A percentile compares a stretch with the other conserved stretches of the same genome.
phyloP scores from a whole-genome alignment of 2,797 vertebrate genomes.

The Oreortyx pictus region DNA sequence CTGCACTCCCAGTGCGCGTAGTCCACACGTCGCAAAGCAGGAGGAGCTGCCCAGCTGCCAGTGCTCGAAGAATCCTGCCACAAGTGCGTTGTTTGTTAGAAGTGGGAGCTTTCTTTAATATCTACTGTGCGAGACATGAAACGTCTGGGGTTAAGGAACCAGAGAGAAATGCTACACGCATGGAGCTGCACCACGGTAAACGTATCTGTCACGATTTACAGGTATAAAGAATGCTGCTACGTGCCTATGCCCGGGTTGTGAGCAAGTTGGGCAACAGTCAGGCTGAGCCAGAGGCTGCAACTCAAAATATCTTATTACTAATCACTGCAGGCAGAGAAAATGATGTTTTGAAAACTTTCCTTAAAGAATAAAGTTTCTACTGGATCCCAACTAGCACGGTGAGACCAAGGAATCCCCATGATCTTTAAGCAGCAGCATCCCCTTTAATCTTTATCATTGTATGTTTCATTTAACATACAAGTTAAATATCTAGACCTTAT shows the following conservation, averaged over 20 bases:
- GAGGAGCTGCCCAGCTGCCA: neutral
- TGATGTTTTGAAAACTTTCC: neutral
- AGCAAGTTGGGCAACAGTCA: neutral
- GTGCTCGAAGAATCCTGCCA: neutral
- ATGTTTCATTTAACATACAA: neutral
- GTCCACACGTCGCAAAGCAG: fast-evolving
- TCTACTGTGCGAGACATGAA: neutral
- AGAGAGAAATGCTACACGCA: fast-evolving
- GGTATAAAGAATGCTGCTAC: neutral
- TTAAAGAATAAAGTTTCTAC: neutral
- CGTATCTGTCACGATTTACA: neutral
- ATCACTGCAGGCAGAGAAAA: neutral
- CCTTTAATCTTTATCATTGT: neutral
- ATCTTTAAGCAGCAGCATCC: neutral
- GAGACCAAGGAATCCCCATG: neutral
- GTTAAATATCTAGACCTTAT: neutral
- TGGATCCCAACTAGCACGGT: neutral
- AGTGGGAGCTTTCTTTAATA: neutral
- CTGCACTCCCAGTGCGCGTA: fast-evolving
- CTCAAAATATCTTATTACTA: too few species aligned
- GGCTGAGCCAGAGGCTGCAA: neutral
- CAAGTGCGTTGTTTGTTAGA: fast-evolving
- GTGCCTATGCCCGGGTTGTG: neutral
- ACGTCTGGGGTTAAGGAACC: fast-evolving
- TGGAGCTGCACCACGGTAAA: neutral